Conservation (phyloP, 2,113 vertebrate genomes). For the Ptilonorhynchus violaceus region DNA sequence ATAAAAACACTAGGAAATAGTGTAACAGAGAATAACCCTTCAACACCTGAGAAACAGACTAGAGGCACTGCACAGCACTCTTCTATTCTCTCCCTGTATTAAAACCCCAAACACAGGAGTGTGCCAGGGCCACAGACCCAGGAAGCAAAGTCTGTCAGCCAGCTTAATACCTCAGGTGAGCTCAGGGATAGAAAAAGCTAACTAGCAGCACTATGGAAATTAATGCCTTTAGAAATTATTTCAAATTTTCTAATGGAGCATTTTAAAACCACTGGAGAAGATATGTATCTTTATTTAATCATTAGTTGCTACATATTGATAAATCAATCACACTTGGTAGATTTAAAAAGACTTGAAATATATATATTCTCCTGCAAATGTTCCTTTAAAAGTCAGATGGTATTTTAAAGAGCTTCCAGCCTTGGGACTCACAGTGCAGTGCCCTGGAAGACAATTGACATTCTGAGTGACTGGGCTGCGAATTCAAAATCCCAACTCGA, state of each 20-base stretch:
- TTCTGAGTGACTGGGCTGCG: conserved; percentile 69
- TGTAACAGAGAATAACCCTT: background rate
- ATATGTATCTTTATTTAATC: background rate
- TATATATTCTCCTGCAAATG: background rate
- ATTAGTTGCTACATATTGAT: conserved; percentile 6
- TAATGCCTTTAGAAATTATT: background rate
- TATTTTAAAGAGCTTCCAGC: conserved; percentile 59
- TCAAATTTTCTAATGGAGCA: background rate
- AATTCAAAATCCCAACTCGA: conserved; percentile 65
- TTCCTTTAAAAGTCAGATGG: conserved; percentile 63
- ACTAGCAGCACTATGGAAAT: background rate
- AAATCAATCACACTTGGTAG: background rate
- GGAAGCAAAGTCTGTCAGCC: background rate
- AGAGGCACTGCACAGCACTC: background rate
- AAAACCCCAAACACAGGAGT: background rate
- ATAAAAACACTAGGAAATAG: background rate
- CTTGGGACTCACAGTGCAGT: conserved; percentile 61
- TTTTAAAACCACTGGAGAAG: background rate
- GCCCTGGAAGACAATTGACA: conserved; percentile 69
- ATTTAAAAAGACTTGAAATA: background rate
- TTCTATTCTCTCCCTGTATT: background rate
- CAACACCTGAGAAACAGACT: background rate
- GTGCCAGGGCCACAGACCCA: background rate
- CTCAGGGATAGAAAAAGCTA: background rate
- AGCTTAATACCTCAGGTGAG: background rate